Percentiles rank a stretch among this genome's conserved stretches.
Evolutionary conservation across 2,113 vertebrate species (phyloP).

Genomic region (Mesoclemmys tuberculata): DNA sequence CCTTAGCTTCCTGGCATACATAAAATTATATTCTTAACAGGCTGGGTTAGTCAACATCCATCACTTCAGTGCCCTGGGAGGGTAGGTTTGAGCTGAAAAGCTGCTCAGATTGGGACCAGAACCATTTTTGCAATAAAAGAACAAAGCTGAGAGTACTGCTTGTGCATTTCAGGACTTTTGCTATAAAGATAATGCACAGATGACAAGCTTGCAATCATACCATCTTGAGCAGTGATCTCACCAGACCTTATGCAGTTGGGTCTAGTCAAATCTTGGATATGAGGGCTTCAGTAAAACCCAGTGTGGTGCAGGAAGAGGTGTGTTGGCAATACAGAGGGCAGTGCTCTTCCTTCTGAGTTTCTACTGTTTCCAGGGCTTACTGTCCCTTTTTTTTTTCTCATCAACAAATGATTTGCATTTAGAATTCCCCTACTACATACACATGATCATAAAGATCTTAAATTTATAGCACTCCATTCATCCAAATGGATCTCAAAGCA

Average conservation of each 20-base stretch:
- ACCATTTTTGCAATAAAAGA: slow-evolving; percentile 29
- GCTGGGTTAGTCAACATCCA: slow-evolving; percentile 25
- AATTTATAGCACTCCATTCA: background rate
- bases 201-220: background rate
- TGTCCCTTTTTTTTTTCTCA: background rate
- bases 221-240: background rate
- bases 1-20: background rate
- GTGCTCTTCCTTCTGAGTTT: background rate
- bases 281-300: background rate
- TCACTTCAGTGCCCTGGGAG: slow-evolving; percentile 37
- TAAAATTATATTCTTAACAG: background rate
- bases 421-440: background rate
- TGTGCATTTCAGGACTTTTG: background rate
- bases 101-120: background rate
- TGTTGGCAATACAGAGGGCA: background rate
- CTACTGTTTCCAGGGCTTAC: background rate
- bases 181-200: background rate
- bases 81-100: slow-evolving; percentile 28
- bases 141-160: background rate
- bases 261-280: slow-evolving; percentile 15
- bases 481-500: background rate
- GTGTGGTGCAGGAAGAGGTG: background rate
- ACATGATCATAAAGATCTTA: slow-evolving; percentile 1
- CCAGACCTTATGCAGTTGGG: slow-evolving; percentile 14
- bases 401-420: background rate